Conservation (phyloP, 1,140 invertebrate genomes). For the Hypothenemus hampei region DNA sequence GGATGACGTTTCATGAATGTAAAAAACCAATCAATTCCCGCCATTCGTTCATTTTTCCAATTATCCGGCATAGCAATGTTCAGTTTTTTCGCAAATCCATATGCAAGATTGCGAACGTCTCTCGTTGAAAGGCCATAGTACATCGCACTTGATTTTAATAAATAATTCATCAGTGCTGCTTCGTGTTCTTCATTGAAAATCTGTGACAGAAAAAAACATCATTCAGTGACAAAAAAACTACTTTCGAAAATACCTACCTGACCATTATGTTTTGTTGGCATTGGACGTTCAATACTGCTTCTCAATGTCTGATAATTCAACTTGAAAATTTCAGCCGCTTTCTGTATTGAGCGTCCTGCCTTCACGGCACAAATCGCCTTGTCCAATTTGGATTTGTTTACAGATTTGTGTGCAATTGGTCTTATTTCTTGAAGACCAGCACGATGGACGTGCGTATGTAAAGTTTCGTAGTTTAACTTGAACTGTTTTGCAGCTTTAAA, state of each 20-base stretch:
- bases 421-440: background rate
- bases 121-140: background rate
- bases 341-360: background rate
- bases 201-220: too few relatives aligned
- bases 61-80: background rate
- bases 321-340: background rate
- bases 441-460: background rate
- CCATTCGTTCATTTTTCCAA: background rate
- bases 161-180: background rate
- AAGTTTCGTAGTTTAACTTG: background rate
- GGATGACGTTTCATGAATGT: background rate
- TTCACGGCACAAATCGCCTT: background rate
- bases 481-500: too few relatives aligned
- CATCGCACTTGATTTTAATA: background rate
- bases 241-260: too few relatives aligned
- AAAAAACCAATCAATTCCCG: background rate
- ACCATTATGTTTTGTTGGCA: too few relatives aligned
- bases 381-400: background rate
- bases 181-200: background rate
- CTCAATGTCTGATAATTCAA: background rate
- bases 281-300: background rate
- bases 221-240: too few relatives aligned
- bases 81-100: background rate
- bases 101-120: background rate
- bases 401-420: background rate